Percentiles rank a stretch among this genome's conserved stretches.
Conservation (phyloP, 2,113 vertebrate genomes). For the Candoia aspera region DNA sequence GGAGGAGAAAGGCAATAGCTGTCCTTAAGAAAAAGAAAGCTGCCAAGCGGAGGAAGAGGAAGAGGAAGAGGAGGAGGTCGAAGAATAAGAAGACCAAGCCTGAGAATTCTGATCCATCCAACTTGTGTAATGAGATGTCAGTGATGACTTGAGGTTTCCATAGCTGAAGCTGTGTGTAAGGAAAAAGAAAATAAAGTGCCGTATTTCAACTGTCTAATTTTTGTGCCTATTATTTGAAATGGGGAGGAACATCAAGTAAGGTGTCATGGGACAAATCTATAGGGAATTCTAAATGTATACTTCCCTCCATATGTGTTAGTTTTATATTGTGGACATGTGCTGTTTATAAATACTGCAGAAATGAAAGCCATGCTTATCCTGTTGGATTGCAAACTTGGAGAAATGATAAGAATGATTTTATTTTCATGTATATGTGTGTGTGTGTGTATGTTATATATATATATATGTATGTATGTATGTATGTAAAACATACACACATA, state of each 20-base stretch:
- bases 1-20: not conserved
- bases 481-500: no score
- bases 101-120: not conserved
- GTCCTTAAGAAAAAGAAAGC: not conserved
- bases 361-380: not conserved
- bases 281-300: not conserved
- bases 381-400: not conserved
- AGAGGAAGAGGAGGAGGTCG: not conserved
- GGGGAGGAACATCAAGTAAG: not conserved
- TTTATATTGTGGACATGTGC: not conserved
- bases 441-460: not conserved
- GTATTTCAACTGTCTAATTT: not conserved
- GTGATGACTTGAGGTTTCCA: not conserved
- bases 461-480: no score
- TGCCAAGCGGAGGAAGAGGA: not conserved
- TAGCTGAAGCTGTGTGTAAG: slow-evolving; percentile 30
- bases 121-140: not conserved
- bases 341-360: not conserved
- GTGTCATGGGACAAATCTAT: not conserved
- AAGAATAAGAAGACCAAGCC: not conserved
- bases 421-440: not conserved
- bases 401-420: not conserved
- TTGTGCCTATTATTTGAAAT: not conserved
- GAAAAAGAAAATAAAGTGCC: slow-evolving; percentile 29
- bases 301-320: not conserved